Conservation (phyloP, 2,888 invertebrate species). For the Osmoderma eremita region DNA sequence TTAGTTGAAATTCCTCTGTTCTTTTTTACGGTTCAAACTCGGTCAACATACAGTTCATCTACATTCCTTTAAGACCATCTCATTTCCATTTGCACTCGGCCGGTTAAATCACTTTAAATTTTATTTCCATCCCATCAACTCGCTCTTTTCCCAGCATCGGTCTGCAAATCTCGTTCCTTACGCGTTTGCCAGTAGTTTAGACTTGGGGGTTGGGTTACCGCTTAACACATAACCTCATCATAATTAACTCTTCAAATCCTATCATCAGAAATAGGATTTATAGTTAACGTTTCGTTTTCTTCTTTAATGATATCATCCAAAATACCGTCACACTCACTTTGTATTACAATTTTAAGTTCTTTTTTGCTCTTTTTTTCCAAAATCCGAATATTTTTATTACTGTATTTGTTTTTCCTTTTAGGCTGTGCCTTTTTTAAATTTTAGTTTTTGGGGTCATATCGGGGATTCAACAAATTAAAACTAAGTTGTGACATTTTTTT, state of each 20-base stretch:
- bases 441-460: too few species aligned
- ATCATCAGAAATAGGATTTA: background rate
- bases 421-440: too few species aligned
- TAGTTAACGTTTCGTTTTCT: background rate
- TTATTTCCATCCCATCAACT: background rate
- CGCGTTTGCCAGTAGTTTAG: conserved; percentile 1
- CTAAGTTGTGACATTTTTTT: too few species aligned
- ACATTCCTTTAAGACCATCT: background rate
- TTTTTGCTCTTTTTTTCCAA: too few species aligned
- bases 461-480: too few species aligned
- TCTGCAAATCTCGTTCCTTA: background rate
- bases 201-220: conserved; percentile 25
- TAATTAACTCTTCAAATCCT: conserved; percentile 21
- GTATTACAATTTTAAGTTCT: too few species aligned
- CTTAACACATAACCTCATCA: conserved; percentile 27
- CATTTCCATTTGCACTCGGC: background rate
- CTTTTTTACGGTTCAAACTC: background rate
- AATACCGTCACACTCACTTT: background rate
- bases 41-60: background rate
- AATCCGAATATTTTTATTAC: too few species aligned
- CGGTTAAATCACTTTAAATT: conserved; percentile 2
- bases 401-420: too few species aligned
- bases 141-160: background rate
- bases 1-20: background rate
- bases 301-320: background rate